Evolutionary conservation across 1,140 invertebrate species (phyloP), one percentile per base, ranked within the genome.

Genomic region (Drosophila ohnishii): DNA sequence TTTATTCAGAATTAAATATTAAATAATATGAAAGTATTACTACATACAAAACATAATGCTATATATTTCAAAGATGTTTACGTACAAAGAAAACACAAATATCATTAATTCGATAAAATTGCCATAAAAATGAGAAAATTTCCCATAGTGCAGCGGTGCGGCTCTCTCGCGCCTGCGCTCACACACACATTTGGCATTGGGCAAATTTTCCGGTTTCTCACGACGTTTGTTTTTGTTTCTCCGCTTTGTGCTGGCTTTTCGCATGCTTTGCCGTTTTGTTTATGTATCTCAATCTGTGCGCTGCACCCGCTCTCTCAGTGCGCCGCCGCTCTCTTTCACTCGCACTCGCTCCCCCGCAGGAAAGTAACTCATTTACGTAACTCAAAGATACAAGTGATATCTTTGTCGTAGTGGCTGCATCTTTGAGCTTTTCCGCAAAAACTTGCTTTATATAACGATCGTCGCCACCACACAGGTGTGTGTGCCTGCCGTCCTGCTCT

Each of bases 181-280:
- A 5, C 28, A 7, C 62, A 16, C 63, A 42, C 64, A 35, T 57
- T 59, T 71, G 67, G 65, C 67, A 71, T 70, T 71, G 50, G 63
- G 34, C 55, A 22, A 66, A 76, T 76, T 76, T 76, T 76, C 73
- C 73, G 73, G 73, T 76, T 77, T 47, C 71, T 53, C 58, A 59
- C 25, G 51, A 75, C 69, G 84, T 88, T 88, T 88, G 84, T 88
- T 88, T 88, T 88, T 88, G 84, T 88, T 88, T 78, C 78, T 88
- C 70, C 67, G 84, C 74, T 88, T 88, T 88, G 85, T 84, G 84
- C 84, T 89, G 63, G 65, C 62, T 60, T 88, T 87, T 87, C 83
- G 84, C 84, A 86, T 86, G 83, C 82, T 80, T 84, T 78, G 53
- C 64, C 64, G 71, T 71, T 85, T 76, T 87, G 83, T 87, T 87